Evolutionary conservation across 2,113 vertebrate genomes (phyloP), one percentile per base, ranked within the genome.

Genomic region (Gavia stellata): DNA sequence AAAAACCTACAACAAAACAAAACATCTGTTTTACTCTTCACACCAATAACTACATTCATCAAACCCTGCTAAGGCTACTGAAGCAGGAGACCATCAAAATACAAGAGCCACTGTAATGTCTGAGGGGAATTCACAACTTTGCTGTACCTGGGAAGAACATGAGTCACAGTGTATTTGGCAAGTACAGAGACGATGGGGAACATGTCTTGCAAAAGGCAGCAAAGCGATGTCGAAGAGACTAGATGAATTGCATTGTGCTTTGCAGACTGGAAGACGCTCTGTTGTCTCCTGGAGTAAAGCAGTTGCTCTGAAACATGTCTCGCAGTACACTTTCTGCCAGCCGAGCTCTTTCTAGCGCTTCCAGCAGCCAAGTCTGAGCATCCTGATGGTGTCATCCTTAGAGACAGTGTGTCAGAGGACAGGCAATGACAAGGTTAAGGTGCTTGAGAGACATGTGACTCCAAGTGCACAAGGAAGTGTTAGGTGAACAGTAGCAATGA

Each of bases 11-110:
- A 96, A 81, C 89, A 95, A 63, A 94, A 47, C 65, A 88, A 85
- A 94, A 75, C 93, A 95, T 92, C 92, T 94, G 96, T 40, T 97
- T 92, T 72, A n/a, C 65, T 94, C 72, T 78, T 93, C 85, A 77
- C 75, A 62, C 38, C 67, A 40, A 38, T 24, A 71, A 71, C 63
- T 61, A 17, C 52, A 56, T 94, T 77, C 79, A 59, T 92, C 83
- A 94, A 88, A 65, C 80, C 40, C 68, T 56, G 24, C 88, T 92
- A 81, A 88, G 31, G 94, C 92, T 96, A 84, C 94, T 26, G 92
- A 65, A 93, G 91, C 45, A 58, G 90, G 83, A 93, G 63, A 53
- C 33, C 73, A 91, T 95, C 88, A 95, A 89, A 93, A 91, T n/a
- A 67, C 1, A 0, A 80, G 80, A 88, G 81, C 24, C 72, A 5